phyloP scores from a whole-genome alignment of 2,113 vertebrate genomes.

The Mustela lutreola region DNA sequence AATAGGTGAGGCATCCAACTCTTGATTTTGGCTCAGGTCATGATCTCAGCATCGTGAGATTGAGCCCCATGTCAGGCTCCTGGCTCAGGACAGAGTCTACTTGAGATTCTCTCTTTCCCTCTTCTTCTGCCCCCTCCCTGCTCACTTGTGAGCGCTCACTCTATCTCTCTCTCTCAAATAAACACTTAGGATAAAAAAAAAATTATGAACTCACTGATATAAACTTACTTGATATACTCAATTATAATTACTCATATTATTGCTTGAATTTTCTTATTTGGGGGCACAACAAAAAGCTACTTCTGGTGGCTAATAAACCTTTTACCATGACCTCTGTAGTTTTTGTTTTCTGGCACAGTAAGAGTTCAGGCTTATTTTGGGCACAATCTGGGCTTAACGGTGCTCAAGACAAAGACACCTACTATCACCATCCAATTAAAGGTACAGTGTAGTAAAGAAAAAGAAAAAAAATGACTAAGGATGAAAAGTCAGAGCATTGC shows the following conservation, averaged over 20 bases:
- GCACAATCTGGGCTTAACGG: not conserved
- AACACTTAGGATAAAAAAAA: not conserved
- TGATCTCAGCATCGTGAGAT: not conserved
- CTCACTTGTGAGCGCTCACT: not conserved
- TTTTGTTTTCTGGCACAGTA: conserved; percentile 9
- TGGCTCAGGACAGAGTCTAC: not conserved
- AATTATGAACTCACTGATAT: not conserved
- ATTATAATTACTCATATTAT: not conserved
- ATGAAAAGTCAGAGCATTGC: conserved; percentile 1
- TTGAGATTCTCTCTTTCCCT: not conserved
- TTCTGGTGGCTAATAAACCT: conserved; percentile 24
- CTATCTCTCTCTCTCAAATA: not conserved
- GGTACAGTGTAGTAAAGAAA: not conserved
- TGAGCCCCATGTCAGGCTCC: not conserved
- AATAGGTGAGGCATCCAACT: not conserved
- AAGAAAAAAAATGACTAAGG: not conserved
- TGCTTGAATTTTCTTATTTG: conserved; percentile 4
- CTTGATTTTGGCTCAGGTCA: not conserved
- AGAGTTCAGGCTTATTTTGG: conserved; percentile 3
- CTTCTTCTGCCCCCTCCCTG: not conserved
- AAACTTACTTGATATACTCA: conserved; percentile 18
- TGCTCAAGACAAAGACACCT: conserved; percentile 4
- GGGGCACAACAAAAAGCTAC: not conserved
- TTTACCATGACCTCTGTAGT: conserved; percentile 16
- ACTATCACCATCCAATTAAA: not conserved